These are phyloP conservation scores for Mimas tiliae DNA, from an alignment of 2,888 invertebrate species.

Conservation along the genomic window DNA sequence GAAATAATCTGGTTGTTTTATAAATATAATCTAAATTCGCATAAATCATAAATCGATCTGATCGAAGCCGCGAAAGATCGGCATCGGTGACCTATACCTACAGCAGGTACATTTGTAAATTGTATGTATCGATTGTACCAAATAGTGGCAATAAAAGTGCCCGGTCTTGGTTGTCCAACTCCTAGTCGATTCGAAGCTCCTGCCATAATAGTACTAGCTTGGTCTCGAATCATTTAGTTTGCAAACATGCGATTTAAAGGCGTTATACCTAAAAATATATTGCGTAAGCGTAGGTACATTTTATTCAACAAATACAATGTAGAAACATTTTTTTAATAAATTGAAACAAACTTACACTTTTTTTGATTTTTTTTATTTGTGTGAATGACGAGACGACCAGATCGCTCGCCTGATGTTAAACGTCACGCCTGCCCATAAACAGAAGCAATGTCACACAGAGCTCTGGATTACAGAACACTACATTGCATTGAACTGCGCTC, in stretches of 20 bases:
- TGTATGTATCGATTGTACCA: neutral
- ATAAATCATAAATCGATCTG: no score
- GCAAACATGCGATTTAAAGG: neutral
- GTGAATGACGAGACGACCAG: no score
- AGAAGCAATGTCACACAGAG: no score
- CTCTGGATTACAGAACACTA: no score
- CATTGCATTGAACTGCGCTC: no score
- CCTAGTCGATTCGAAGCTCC: slow-evolving; percentile 4
- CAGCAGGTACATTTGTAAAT: neutral
- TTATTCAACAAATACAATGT: neutral
- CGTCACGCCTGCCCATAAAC: no score
- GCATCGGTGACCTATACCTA: neutral
- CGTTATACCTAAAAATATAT: neutral
- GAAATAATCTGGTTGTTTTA: no score
- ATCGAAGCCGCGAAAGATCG: neutral
- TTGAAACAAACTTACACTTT: no score
- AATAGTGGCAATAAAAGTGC: neutral
- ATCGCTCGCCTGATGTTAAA: no score
- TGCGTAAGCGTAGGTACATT: neutral
- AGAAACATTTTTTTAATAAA: neutral
- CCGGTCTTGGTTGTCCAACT: neutral
- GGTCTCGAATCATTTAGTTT: slow-evolving; percentile 4
- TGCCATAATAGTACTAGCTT: neutral
- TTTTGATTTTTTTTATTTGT: no score
- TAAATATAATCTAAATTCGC: no score